Base-by-base conservation (phyloP, 2,113 vertebrate genomes). In the Entosphenus tridentatus region DNA sequence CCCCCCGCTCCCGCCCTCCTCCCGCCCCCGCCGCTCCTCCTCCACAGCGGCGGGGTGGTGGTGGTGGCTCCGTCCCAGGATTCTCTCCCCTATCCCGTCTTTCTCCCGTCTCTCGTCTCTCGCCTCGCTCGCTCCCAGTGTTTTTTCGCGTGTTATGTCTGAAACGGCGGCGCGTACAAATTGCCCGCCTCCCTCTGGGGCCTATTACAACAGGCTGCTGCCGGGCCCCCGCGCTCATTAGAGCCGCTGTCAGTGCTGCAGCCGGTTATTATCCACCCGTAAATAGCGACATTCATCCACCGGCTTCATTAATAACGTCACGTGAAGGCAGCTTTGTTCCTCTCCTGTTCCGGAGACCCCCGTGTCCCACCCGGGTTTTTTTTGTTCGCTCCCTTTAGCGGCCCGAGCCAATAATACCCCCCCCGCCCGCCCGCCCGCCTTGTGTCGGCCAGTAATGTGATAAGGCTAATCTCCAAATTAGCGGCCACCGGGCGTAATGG, bases 401-500 rank as follows among this genome's bases (percentile, higher is more conserved):
- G 39, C 39, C 62, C n/a, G 62, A 65, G 62, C n/a, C 62, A 65
- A 65, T 11, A 65, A 65, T 65, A 65, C n/a, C 62, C 14, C 62
- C 21, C 18, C 14, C 18, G 59, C 18, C 59, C 14, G 14, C 18
- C 14, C 3, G 59, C 59, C n/a, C 62, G 62, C 62, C 62, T 65
- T 65, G 62, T 65, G 62, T 65, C 62, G 62, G n/a, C 21, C n/a
- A 21, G 62, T 65, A 65, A 65, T 65, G 62, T 21, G 62, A 65
- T 65, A 65, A 65, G 21, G 62, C 62, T 65, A 65, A 65, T 65
- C 62, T 65, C 21, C 62, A 65, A 65, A 65, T 65, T 65, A 65
- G 62, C 62, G 21, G 62, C 62, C 62, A 21, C n/a, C 21, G 39
- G 21, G 21, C 62, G 21, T 65, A 65, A 65, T 65, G 62, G 62